phyloP scores from a whole-genome alignment of 1,140 invertebrate genomes.

The Telenomus remus region DNA sequence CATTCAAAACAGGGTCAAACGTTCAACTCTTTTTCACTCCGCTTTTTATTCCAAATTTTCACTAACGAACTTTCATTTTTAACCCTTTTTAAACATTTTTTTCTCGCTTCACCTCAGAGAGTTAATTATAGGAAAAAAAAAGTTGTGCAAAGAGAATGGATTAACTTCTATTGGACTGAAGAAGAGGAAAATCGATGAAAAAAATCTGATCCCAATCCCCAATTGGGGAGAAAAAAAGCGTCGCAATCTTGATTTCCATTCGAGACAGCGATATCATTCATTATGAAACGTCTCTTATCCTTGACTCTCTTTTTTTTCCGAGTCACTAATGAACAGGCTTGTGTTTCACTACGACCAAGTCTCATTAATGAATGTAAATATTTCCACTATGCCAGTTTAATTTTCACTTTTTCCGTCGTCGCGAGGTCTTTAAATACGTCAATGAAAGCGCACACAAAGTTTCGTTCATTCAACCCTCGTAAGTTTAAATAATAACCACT shows the following conservation, averaged over 20 bases:
- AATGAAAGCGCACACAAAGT: conserved; percentile 11
- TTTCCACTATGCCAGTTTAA: conserved; percentile 27
- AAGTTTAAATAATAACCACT: neutral
- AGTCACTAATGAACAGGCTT: conserved; percentile 38
- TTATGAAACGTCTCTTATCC: conserved; percentile 35
- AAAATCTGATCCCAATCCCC: neutral
- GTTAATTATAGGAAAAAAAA: no score
- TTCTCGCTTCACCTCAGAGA: no score
- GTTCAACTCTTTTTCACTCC: no score
- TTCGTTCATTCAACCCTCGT: conserved; percentile 3
- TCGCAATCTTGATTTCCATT: conserved; percentile 22
- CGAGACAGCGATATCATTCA: conserved; percentile 31
- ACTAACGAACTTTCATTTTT: no score
- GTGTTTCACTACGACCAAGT: conserved; percentile 8
- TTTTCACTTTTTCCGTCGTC: conserved; percentile 44
- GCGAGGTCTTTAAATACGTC: conserved; percentile 26
- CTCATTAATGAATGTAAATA: conserved; percentile 51
- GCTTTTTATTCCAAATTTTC: no score
- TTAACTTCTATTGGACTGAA: neutral
- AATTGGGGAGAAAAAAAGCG: neutral
- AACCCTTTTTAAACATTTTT: no score
- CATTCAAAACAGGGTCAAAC: neutral
- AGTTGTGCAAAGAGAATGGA: no score
- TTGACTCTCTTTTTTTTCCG: conserved; percentile 36
- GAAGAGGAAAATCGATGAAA: neutral